Evolutionary conservation across 2,888 invertebrate genomes (phyloP), one percentile per base, ranked within the genome.

Genomic region (Synanthedon tipuliformis): DNA sequence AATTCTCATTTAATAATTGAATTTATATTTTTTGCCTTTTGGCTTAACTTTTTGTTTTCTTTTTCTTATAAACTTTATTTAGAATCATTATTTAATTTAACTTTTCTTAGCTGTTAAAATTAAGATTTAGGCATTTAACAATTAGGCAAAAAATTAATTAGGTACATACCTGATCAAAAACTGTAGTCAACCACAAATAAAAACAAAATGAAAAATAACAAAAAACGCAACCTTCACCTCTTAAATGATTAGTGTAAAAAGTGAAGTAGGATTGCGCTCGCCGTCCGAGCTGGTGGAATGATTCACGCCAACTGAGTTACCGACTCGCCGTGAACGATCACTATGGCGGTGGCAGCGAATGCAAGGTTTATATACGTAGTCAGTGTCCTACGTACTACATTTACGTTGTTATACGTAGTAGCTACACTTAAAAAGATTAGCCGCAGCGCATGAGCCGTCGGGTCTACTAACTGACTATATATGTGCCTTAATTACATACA

Each of bases 401-500:
- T n/a, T 34, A 34, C 34, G 34, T 34, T 34, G 34, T 23, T 63
- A 48, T 45, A 49, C 66, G 65, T 66, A 61, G 60, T 61, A 61
- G 59, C 61, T 45, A 45, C 45, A 78, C 75, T 77, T 73, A 75
- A 23, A 64, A 63, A 71, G 53, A 54, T 79, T 77, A 75, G 67
- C 68, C 61, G 69, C 60, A 63, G 72, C 75, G 76, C 76, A 74
- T 72, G 76, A 76, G 71, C 75, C 60, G 62, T 73, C 65, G 60
- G 59, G 54, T 61, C 66, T 62, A 69, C 66, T 62, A 69, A 64
- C 34, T 34, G 34, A 34, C 27, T 4, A 23, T 23, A 5, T 16
- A 23, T 23, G 4, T 23, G 23, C 23, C 23, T 18, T 23, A 23
- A 23, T 23, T 27, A 8, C 8, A 27, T 7, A 27, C 27, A 27